phyloP scores from a whole-genome alignment of 2,113 vertebrate genomes.

The Nothocercus nigrocapillus region DNA sequence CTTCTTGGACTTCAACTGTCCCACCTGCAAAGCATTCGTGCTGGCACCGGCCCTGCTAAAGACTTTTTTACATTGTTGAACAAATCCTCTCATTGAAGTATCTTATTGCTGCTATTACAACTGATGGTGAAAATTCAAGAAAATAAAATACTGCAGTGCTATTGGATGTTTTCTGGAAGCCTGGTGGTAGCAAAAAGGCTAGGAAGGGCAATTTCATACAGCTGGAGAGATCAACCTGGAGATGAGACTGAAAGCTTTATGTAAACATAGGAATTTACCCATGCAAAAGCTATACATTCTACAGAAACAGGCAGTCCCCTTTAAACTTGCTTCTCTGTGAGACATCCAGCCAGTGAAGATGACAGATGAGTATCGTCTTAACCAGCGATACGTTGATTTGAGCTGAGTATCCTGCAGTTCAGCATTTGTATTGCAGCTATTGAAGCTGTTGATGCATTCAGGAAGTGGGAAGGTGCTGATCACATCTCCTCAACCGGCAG shows the following conservation, averaged over 20 bases:
- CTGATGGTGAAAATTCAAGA: neutral
- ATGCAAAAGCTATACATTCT: neutral
- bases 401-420: neutral
- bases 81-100: neutral
- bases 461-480: neutral
- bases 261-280: neutral
- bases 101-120: constrained; percentile 21
- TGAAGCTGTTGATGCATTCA: neutral
- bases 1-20: neutral
- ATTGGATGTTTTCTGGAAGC: neutral
- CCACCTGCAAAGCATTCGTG: neutral
- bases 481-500: neutral
- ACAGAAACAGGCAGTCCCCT: neutral
- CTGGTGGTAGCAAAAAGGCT: neutral
- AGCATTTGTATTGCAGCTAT: neutral
- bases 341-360: neutral
- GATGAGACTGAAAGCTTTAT: neutral
- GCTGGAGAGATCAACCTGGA: neutral
- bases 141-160: neutral
- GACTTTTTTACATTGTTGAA: constrained; percentile 12
- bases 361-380: neutral
- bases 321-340: neutral
- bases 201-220: neutral
- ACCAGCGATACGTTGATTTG: neutral
- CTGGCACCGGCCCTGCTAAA: neutral